Evolutionary conservation across 2,888 invertebrate genomes (phyloP).

Genomic region (Latrodectus elegans): DNA sequence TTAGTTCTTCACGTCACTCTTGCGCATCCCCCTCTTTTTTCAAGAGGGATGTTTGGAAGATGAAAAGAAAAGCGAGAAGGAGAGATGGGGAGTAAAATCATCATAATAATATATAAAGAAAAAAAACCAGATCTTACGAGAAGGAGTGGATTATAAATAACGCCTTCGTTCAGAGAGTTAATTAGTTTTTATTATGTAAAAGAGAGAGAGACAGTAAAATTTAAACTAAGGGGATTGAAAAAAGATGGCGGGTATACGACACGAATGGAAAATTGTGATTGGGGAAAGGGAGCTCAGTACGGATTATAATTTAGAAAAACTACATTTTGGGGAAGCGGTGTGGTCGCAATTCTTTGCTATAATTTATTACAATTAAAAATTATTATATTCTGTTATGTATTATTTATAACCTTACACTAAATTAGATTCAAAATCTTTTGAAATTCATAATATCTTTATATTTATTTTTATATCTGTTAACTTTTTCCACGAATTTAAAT

Average conservation of each 20-base stretch:
- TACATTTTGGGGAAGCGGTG: too few relatives aligned
- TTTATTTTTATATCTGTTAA: too few relatives aligned
- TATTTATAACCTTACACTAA: too few relatives aligned
- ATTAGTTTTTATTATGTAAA: slow-evolving; percentile 65
- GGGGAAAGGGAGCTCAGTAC: too few relatives aligned
- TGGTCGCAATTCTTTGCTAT: too few relatives aligned
- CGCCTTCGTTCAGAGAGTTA: slow-evolving; percentile 52
- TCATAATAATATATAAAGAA: slow-evolving; percentile 19
- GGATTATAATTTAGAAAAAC: too few relatives aligned
- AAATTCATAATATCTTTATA: too few relatives aligned
- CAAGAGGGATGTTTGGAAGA: slow-evolving; percentile 16
- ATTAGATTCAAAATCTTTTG: too few relatives aligned
- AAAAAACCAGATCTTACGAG: slow-evolving; percentile 31
- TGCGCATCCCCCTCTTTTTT: background rate
- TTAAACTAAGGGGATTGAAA: slow-evolving; percentile 20
- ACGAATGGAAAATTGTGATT: background rate
- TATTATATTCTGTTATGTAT: too few relatives aligned
- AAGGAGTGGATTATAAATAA: slow-evolving; percentile 65
- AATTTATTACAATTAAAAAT: too few relatives aligned
- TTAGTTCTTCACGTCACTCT: background rate
- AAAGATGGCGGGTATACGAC: slow-evolving; percentile 5
- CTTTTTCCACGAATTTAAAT: too few relatives aligned
- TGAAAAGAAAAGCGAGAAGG: background rate
- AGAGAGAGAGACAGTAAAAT: slow-evolving; percentile 1
- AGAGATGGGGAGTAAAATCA: slow-evolving; percentile 2